A percentile compares a stretch with the other conserved stretches of the same genome.
Conservation (phyloP, 2,113 vertebrate genomes). For the Fregetta grallaria region DNA sequence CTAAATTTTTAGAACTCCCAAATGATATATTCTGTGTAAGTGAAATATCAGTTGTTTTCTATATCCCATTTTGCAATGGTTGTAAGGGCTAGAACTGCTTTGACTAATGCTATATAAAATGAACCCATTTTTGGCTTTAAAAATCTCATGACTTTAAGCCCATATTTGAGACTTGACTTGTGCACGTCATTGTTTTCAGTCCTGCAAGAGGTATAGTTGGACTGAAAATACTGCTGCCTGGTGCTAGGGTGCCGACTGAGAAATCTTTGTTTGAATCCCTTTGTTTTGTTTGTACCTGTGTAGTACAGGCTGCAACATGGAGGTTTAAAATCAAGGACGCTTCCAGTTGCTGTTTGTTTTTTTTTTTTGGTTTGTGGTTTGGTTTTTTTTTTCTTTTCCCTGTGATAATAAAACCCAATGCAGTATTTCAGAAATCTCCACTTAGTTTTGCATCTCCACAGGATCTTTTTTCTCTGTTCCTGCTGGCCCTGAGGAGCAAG, state of each 20-base stretch:
- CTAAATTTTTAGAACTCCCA: background rate
- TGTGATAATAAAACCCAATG: background rate
- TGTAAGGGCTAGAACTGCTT: background rate
- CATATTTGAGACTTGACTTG: background rate
- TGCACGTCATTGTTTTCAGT: background rate
- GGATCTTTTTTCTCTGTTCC: background rate
- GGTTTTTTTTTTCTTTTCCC: background rate
- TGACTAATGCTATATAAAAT: background rate
- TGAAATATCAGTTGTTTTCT: background rate
- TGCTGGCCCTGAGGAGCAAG: background rate
- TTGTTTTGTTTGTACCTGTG: background rate
- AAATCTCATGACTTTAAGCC: background rate
- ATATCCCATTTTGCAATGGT: rapidly evolving
- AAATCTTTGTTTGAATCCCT: background rate
- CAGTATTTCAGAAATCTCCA: background rate
- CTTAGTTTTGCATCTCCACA: background rate
- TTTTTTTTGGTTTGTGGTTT: too few relatives aligned
- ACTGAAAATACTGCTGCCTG: background rate
- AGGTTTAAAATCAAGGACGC: background rate
- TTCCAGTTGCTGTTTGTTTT: background rate
- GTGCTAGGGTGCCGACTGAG: background rate
- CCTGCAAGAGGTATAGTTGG: background rate
- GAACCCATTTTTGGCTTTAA: background rate
- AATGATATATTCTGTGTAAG: background rate
- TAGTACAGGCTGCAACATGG: background rate